Conservation (phyloP, 2,797 vertebrate genomes). For the Arnoldichthys spilopterus region DNA sequence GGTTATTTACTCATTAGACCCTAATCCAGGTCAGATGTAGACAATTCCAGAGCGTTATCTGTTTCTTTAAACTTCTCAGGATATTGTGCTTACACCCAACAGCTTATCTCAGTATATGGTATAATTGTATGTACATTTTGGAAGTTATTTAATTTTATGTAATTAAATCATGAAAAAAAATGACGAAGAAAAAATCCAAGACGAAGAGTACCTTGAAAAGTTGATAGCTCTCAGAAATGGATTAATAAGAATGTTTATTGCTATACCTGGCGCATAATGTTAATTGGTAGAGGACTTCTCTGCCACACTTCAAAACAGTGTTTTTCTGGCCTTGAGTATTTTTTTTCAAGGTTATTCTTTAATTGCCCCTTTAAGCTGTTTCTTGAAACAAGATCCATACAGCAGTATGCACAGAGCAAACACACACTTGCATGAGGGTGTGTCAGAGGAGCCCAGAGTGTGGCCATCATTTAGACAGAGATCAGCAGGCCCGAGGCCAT, state of each 20-base stretch:
- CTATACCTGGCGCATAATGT: constrained; percentile 3
- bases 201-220: not conserved
- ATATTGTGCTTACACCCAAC: too few species aligned
- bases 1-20: too few species aligned
- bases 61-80: too few species aligned
- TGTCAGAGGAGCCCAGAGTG: constrained; percentile 35
- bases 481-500: constrained; percentile 50
- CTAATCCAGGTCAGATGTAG: too few species aligned
- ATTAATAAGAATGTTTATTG: constrained; percentile 21
- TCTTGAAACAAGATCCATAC: constrained; percentile 38
- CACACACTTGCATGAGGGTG: constrained; percentile 13
- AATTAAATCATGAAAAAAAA: too few species aligned
- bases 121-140: too few species aligned
- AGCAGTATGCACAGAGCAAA: not conserved
- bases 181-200: too few species aligned
- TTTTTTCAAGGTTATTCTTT: constrained; percentile 49
- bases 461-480: constrained; percentile 58
- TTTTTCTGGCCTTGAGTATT: constrained; percentile 34
- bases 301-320: constrained; percentile 18
- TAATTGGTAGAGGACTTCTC: constrained; percentile 28
- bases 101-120: too few species aligned
- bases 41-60: too few species aligned
- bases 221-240: constrained; percentile 22
- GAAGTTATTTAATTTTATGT: too few species aligned
- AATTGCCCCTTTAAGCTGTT: constrained; percentile 51